phyloP scores from a whole-genome alignment of 2,888 invertebrate genomes.

The Cordylochernes scorpioides region DNA sequence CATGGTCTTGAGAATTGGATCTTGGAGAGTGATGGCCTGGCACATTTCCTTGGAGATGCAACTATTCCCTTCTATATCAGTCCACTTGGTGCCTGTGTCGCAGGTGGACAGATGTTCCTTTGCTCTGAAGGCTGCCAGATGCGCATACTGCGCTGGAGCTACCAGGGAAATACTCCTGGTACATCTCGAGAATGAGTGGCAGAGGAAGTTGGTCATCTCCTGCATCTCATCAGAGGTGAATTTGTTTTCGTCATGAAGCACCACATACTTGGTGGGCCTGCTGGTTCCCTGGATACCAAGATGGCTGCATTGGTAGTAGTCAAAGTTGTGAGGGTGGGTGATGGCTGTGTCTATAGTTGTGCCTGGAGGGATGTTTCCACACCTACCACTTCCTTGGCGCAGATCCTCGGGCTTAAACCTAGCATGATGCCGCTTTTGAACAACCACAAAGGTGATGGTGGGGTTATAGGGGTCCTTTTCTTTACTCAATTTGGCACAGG shows the following conservation, averaged over 20 bases:
- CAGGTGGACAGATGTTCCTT: slow-evolving; percentile 4
- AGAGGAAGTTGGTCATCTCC: slow-evolving; percentile 14
- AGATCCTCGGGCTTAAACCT: slow-evolving; percentile 24
- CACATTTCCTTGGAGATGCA: no score
- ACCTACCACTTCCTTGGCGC: slow-evolving; percentile 17
- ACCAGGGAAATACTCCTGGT: slow-evolving; percentile 18
- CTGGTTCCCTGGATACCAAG: slow-evolving; percentile 25
- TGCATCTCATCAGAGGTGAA: slow-evolving; percentile 14
- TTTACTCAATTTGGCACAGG: slow-evolving; percentile 31
- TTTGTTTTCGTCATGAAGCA: slow-evolving; percentile 14
- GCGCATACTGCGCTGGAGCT: slow-evolving; percentile 18
- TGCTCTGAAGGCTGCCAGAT: slow-evolving; percentile 14
- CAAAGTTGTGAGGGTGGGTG: slow-evolving; percentile 55
- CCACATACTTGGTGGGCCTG: slow-evolving; percentile 10
- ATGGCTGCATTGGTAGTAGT: slow-evolving; percentile 56
- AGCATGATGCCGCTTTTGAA: slow-evolving; percentile 89
- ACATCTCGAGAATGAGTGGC: slow-evolving; percentile 17
- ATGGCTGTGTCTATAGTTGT: slow-evolving; percentile 61
- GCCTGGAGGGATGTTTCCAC: slow-evolving; percentile 49
- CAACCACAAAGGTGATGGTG: slow-evolving; percentile 62
- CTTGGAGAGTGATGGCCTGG: no score
- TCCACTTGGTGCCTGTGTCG: no score
- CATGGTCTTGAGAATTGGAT: no score
- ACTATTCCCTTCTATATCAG: no score
- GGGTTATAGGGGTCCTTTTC: slow-evolving; percentile 35